Percentiles rank a stretch among this genome's conserved stretches.
These are phyloP conservation scores for Diuraphis noxia DNA, from an alignment of 1,140 invertebrate genomes.

Conservation along the genomic window DNA sequence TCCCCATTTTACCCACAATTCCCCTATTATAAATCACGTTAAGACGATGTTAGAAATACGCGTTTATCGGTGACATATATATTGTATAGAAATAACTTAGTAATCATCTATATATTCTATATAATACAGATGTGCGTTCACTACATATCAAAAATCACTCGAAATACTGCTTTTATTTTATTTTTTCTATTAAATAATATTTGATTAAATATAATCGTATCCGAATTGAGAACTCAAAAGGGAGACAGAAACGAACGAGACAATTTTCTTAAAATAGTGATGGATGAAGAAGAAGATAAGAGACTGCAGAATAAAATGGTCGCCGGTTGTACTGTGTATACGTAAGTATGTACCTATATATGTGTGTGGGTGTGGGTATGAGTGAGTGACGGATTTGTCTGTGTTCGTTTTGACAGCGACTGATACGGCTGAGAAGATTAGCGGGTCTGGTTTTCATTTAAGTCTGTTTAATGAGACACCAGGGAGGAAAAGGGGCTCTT, in stretches of 20 bases:
- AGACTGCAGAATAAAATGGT: background rate
- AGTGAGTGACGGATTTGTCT: slow-evolving; percentile 37
- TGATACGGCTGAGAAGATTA: slow-evolving; percentile 49
- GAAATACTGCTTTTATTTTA: background rate
- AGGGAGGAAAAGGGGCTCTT: background rate
- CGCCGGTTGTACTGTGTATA: background rate
- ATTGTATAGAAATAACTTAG: background rate
- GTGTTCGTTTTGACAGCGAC: slow-evolving; percentile 44
- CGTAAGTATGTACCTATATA: background rate
- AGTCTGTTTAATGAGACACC: slow-evolving; percentile 46
- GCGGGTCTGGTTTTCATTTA: slow-evolving; percentile 50
- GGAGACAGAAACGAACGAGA: background rate
- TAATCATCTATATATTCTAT: background rate
- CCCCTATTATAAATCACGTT: background rate
- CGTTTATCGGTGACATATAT: background rate
- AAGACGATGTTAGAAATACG: background rate
- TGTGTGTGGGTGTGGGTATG: background rate
- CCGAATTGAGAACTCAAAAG: slow-evolving; percentile 21
- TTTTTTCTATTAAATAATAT: background rate
- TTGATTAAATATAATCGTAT: background rate
- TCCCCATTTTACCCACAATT: too few species aligned
- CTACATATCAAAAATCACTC: background rate
- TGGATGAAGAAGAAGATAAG: slow-evolving; percentile 33
- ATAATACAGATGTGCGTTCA: too few species aligned
- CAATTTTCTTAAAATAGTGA: slow-evolving; percentile 33